Conservation (phyloP, 1,140 invertebrate species). For the Saccostrea echinata region DNA sequence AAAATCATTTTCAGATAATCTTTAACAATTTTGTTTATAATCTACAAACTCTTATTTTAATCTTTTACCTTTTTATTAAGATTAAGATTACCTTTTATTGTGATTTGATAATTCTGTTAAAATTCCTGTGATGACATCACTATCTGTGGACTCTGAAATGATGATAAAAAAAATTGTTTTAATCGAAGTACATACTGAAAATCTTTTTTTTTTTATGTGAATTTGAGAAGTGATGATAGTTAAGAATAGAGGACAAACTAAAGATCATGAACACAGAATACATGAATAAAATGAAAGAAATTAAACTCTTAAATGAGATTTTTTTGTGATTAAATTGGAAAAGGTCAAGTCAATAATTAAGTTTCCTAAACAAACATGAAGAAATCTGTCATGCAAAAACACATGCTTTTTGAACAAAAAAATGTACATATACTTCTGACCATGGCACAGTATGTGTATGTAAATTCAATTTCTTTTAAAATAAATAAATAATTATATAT, state of each 20-base stretch:
- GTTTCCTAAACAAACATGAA: not conserved
- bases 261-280: not conserved
- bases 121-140: constrained; percentile 72
- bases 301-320: not conserved
- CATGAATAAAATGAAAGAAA: not conserved
- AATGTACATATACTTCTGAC: not conserved
- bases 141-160: constrained; percentile 55
- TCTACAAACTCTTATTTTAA: not conserved
- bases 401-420: not conserved
- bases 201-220: not conserved
- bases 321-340: not conserved
- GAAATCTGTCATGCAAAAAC: not conserved
- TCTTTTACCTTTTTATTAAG: no score
- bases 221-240: not conserved
- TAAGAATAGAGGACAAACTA: not conserved
- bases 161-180: not conserved
- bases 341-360: not conserved
- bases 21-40: not conserved
- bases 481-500: not conserved
- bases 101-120: constrained; percentile 77
- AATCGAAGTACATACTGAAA: not conserved
- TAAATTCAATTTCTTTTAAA: not conserved
- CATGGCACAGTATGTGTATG: not conserved
- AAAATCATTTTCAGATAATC: not conserved
- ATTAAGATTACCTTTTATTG: constrained; percentile 72